Conservation (phyloP, 23 tunicate species). For the Clavelina lepadiformis region DNA sequence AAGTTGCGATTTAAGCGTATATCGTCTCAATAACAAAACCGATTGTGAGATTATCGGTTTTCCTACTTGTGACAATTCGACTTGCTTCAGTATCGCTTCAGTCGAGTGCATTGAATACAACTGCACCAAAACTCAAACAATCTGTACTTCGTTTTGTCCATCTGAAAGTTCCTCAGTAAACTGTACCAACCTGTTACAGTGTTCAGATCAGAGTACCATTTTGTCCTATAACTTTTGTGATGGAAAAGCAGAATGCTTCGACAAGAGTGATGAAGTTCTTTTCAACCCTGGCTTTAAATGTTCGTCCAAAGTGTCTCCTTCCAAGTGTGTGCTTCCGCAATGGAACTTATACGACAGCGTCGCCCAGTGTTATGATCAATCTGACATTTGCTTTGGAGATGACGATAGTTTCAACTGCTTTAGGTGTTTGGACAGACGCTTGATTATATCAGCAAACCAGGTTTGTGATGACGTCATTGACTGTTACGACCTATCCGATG, state of each 20-base stretch:
- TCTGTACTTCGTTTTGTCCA: too few species aligned
- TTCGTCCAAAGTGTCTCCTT: not conserved
- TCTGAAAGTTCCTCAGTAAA: too few species aligned
- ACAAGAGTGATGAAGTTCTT: slow-evolving; percentile 8
- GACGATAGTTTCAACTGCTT: slow-evolving; percentile 12
- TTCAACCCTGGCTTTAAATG: slow-evolving; percentile 33
- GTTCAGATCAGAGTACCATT: not conserved
- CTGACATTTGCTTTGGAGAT: slow-evolving; percentile 16
- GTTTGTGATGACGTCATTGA: slow-evolving; percentile 37
- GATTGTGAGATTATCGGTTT: too few species aligned
- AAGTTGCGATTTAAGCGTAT: too few species aligned
- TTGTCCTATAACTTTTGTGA: slow-evolving; percentile 9
- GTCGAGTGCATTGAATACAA: too few species aligned
- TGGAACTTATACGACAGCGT: slow-evolving; percentile 12
- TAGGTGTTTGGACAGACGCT: slow-evolving; percentile 20
- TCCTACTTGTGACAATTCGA: too few species aligned
- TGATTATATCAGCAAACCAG: slow-evolving; percentile 14
- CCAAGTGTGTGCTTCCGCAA: slow-evolving; percentile 2
- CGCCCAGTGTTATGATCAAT: slow-evolving; percentile 23
- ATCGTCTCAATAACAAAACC: too few species aligned
- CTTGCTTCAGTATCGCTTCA: too few species aligned
- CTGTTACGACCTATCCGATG: slow-evolving; percentile 40
- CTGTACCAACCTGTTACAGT: slow-evolving; percentile 1
- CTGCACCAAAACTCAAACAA: too few species aligned
- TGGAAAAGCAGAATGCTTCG: slow-evolving; percentile 14